Percentiles rank a stretch among this genome's conserved stretches.
Conservation (phyloP, 2,888 invertebrate species). For the Heliconius charithonia region DNA sequence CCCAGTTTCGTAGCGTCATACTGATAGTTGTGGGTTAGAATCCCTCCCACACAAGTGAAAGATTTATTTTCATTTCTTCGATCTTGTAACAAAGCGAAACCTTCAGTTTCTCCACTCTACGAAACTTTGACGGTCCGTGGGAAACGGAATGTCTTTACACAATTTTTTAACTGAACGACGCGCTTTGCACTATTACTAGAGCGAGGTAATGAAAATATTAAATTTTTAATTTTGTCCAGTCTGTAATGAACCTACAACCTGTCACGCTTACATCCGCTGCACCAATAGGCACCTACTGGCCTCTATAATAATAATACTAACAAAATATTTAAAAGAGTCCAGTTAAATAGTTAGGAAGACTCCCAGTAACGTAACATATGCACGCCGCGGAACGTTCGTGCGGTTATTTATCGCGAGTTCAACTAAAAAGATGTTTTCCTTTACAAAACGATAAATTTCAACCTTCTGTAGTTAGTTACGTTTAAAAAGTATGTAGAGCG, state of each 20-base stretch:
- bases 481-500: conserved; percentile 19
- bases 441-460: conserved; percentile 28
- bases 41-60: not conserved
- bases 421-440: conserved; percentile 31
- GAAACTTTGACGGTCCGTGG: too few species aligned
- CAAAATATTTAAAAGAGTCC: not conserved
- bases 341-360: conserved; percentile 12
- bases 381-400: conserved; percentile 24
- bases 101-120: not conserved
- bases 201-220: not conserved
- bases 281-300: too few species aligned
- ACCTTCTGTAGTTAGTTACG: conserved; percentile 10
- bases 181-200: too few species aligned
- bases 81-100: not conserved
- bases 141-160: too few species aligned
- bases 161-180: too few species aligned
- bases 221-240: not conserved
- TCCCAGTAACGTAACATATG: conserved; percentile 20
- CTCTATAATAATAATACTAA: not conserved
- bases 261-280: not conserved
- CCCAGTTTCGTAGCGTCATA: too few species aligned
- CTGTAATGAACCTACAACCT: not conserved
- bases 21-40: too few species aligned
- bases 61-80: not conserved
- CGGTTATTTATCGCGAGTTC: conserved; percentile 30